A percentile compares a stretch with the other conserved stretches of the same genome.
Evolutionary conservation across 2,113 vertebrate genomes (phyloP).

Genomic region (Cyanoliseus patagonus): DNA sequence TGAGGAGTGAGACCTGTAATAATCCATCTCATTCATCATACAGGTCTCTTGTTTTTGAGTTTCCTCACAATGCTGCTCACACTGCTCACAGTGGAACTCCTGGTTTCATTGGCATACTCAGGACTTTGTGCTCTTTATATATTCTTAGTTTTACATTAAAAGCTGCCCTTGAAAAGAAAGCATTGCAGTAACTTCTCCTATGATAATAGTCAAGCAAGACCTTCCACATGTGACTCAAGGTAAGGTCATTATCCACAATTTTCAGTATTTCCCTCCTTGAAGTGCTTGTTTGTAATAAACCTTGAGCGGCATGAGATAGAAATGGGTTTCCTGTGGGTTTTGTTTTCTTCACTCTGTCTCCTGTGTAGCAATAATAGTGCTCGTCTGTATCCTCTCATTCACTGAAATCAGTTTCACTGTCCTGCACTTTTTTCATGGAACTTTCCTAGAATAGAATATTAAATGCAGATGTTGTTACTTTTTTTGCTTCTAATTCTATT

Average conservation of each 20-base stretch:
- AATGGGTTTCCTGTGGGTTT: background rate
- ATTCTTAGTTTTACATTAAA: background rate
- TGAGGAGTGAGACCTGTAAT: background rate
- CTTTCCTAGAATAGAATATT: slow-evolving; percentile 3
- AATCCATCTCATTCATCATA: background rate
- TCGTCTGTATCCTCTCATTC: background rate
- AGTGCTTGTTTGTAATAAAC: background rate
- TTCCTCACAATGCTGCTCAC: background rate
- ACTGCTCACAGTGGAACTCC: background rate
- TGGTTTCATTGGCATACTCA: background rate
- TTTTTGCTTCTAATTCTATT: background rate
- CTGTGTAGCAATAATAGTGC: background rate
- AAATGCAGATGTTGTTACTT: slow-evolving; percentile 29
- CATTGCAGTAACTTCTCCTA: background rate
- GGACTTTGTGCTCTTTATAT: background rate
- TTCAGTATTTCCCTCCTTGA: background rate
- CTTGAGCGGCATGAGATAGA: background rate
- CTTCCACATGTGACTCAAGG: background rate
- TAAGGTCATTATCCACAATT: background rate
- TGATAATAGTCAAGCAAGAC: background rate
- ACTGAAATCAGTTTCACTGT: background rate
- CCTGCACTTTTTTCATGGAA: background rate
- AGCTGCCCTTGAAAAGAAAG: background rate
- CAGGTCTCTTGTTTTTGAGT: background rate
- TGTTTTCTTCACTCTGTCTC: background rate